Conservation (phyloP, 2,888 invertebrate species). For the Cheilosia impressa region DNA sequence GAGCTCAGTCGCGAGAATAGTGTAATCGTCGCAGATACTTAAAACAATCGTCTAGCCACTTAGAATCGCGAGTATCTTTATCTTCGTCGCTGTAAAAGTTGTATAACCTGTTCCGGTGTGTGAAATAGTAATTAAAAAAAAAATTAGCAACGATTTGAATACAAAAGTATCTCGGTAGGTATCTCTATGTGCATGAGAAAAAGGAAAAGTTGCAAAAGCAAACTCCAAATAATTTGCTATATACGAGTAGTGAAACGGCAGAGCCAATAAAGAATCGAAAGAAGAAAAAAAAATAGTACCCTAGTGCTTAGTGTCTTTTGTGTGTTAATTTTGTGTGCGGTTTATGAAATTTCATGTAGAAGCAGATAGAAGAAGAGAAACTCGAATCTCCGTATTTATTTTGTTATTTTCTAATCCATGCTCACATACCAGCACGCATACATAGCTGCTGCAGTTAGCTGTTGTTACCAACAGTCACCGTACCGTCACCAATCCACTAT, state of each 20-base stretch:
- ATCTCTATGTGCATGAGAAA: constrained; percentile 16
- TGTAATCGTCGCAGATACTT: constrained; percentile 24
- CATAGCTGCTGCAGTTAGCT: constrained; percentile 42
- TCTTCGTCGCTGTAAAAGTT: constrained; percentile 23
- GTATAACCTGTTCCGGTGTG: constrained; percentile 35
- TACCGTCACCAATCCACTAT: constrained; percentile 38
- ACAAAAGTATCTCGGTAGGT: constrained; percentile 27
- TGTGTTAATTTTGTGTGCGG: constrained; percentile 51
- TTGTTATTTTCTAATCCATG: constrained; percentile 63
- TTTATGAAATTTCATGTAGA: constrained; percentile 40
- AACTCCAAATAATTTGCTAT: constrained; percentile 60
- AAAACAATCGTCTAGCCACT: constrained; percentile 6
- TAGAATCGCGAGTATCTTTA: constrained; percentile 14
- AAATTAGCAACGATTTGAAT: constrained; percentile 61
- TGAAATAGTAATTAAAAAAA: constrained; percentile 21
- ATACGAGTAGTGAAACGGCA: constrained; percentile 52
- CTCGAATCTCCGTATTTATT: constrained; percentile 45
- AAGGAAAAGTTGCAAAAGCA: constrained; percentile 19
- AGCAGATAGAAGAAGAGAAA: constrained; percentile 46
- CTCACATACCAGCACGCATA: constrained; percentile 60
- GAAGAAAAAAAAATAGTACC: constrained; percentile 40
- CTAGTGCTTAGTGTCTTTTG: constrained; percentile 44
- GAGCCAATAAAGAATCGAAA: neutral
- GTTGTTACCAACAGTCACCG: constrained; percentile 43
- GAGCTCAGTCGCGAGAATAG: constrained; percentile 15